Evolutionary conservation across 2,888 invertebrate genomes (phyloP), one percentile per base, ranked within the genome.

Genomic region (Coremacera marginata): DNA sequence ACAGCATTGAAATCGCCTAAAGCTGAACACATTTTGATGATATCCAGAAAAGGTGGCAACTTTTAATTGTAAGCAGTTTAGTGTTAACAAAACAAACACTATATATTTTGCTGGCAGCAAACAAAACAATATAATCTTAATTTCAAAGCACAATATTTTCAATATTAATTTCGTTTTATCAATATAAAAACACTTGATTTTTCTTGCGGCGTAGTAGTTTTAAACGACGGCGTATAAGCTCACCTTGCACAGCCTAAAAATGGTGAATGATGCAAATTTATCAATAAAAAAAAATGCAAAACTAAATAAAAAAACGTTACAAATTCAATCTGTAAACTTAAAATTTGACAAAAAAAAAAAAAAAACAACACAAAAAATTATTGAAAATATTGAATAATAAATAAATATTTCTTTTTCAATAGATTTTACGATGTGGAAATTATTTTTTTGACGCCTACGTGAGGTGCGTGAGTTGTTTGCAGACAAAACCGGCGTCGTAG

Each of bases 101-200:
- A 11, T 11, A 11, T 44, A 19, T 19, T 25, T 57, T 57, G 25
- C 9, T 25, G 8, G 67, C 44, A 44, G 5, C 25, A 65, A 65
- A 19, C 11, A 67, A 67, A 55, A 70, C 3, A 65, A 25, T 52
- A 7, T 25, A n/a, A 52, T 65, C 67, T 65, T 57, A n/a, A 70
- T 57, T 37, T 22, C 9, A 52, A 37, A 44, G 3, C 34, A 34
- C 57, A 70, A 62, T 44, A 14, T 60, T 70, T 34, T 3, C 51
- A 34, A 49, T 52, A 62, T 44, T 37, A n/a, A 27, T 9, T 75
- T 60, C 22, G 11, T 34, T 55, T 70, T 70, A 31, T 75, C 44
- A 52, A 34, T 44, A 31, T 34, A 51, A 60, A 65, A 72, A 52
- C 16, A 49, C 62, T 76, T 25, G n/a, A 14, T 11, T 44, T 44